These are phyloP conservation scores for Cacatua alba DNA, from an alignment of 2,113 vertebrate genomes.

Conservation along the genomic window DNA sequence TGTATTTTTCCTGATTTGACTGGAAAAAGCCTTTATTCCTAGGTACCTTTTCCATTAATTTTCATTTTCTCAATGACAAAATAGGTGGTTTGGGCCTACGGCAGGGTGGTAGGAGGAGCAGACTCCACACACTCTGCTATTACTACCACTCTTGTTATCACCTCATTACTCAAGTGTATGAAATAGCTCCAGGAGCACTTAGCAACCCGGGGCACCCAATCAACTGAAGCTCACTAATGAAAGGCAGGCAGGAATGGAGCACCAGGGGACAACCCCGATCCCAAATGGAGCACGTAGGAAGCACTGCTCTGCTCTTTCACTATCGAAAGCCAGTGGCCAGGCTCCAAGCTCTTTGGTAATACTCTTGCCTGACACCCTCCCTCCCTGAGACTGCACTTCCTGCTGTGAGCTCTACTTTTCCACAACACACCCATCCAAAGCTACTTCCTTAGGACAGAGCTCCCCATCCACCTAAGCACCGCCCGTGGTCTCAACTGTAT, in stretches of 20 bases:
- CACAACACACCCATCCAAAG: not conserved
- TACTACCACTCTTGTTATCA: not conserved
- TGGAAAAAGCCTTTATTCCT: not conserved
- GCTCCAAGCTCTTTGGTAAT: not conserved
- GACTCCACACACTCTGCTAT: not conserved
- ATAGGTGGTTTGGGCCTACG: not conserved
- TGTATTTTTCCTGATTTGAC: not conserved
- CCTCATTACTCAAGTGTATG: not conserved
- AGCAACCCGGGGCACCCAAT: not conserved
- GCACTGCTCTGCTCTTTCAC: not conserved
- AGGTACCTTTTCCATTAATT: not conserved
- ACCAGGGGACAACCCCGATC: not conserved
- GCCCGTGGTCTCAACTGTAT: not conserved
- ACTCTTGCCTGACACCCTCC: not conserved
- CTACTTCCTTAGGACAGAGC: not conserved
- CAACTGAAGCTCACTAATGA: not conserved
- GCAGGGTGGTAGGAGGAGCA: not conserved
- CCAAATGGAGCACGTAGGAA: not conserved
- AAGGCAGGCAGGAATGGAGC: not conserved
- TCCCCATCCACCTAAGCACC: not conserved
- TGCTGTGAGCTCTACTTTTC: not conserved
- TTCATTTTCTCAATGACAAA: not conserved
- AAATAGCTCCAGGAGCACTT: not conserved
- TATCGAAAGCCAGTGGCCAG: not conserved
- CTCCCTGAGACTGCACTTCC: not conserved